Conservation (phyloP, 2,113 vertebrate species). For the Nesogale talazaci region DNA sequence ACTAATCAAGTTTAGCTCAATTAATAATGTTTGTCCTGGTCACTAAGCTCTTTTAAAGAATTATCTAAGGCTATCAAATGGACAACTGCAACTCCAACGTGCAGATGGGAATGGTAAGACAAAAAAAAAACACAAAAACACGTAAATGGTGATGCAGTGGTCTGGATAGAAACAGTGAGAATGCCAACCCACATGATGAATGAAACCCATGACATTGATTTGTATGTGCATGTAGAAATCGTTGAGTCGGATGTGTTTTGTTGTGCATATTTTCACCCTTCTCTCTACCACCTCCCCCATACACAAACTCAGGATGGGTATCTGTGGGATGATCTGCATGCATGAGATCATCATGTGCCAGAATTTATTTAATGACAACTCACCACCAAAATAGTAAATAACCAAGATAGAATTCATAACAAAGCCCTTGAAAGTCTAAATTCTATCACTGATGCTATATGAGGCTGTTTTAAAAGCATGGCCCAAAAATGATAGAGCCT, state of each 20-base stretch:
- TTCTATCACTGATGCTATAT: neutral
- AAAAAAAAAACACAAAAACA: no score
- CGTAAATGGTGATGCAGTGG: neutral
- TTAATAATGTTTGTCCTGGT: neutral
- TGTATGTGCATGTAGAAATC: neutral
- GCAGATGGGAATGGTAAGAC: neutral
- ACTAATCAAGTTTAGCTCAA: neutral
- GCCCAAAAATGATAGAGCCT: no score
- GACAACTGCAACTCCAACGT: neutral
- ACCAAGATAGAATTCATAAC: neutral
- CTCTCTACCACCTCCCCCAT: no score
- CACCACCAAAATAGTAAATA: neutral
- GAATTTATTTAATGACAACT: neutral
- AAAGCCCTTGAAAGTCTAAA: neutral
- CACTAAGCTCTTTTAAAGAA: neutral
- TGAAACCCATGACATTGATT: neutral
- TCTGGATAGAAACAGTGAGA: neutral
- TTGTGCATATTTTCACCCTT: neutral
- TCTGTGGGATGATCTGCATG: neutral
- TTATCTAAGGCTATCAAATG: neutral
- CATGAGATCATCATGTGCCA: neutral
- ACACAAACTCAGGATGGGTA: no score
- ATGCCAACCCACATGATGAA: neutral
- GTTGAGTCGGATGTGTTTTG: neutral
- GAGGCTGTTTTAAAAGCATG: no score